Evolutionary conservation across 2,113 vertebrate species (phyloP).

Genomic region (Paralichthys olivaceus): DNA sequence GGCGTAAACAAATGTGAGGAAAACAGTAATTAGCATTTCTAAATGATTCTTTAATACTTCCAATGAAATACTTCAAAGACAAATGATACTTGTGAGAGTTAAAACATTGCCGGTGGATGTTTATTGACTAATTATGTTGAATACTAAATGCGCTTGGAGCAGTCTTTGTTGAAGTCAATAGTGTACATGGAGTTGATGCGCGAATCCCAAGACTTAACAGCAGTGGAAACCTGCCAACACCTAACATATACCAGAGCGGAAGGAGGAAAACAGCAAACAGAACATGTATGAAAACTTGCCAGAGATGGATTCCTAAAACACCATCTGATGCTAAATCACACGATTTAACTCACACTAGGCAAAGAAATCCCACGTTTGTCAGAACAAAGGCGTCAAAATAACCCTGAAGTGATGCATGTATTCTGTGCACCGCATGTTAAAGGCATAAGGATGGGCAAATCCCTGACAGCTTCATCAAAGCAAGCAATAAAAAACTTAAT

Average conservation of each 20-base stretch:
- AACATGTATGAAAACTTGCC: conserved; percentile 43
- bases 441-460: conserved; percentile 36
- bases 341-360: conserved; percentile 4
- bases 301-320: conserved; percentile 42
- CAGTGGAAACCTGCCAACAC: conserved; percentile 51
- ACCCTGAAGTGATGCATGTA: conserved; percentile 34
- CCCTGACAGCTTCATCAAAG: conserved; percentile 24
- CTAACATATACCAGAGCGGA: conserved; percentile 18
- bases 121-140: conserved; percentile 64
- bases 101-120: conserved; percentile 49
- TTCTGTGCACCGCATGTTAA: conserved; percentile 20
- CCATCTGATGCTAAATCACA: conserved; percentile 27
- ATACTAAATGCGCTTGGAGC: conserved; percentile 54
- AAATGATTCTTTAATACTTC: conserved; percentile 68
- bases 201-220: conserved; percentile 38
- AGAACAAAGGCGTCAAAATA: conserved; percentile 33
- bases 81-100: conserved; percentile 56
- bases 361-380: conserved; percentile 17
- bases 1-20: conserved; percentile 58
- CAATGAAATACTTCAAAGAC: conserved; percentile 61
- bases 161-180: conserved; percentile 43
- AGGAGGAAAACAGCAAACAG: conserved; percentile 33
- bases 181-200: conserved; percentile 15
- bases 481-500: conserved; percentile 36
- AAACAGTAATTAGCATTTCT: conserved; percentile 58